Evolutionary conservation across 2,797 vertebrate species (phyloP).

Genomic region (Diceros bicornis): DNA sequence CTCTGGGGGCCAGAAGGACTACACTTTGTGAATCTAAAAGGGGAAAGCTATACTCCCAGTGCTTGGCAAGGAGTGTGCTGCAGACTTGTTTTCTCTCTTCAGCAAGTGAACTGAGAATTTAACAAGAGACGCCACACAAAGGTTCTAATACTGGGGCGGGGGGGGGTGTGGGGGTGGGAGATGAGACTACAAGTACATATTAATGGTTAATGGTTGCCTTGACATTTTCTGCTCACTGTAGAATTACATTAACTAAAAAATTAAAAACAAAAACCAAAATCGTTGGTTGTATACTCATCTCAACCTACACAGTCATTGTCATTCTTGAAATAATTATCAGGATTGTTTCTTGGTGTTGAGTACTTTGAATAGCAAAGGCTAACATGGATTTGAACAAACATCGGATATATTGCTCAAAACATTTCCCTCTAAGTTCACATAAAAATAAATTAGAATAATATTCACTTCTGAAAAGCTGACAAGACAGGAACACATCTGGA

Average conservation of each 20-base stretch:
- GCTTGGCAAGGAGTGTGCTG: not conserved
- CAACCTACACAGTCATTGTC: not conserved
- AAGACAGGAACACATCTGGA: not conserved
- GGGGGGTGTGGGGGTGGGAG: not conserved
- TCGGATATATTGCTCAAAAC: not conserved
- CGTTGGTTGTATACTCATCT: not conserved
- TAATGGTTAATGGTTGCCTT: not conserved
- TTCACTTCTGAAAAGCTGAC: not conserved
- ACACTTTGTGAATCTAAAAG: constrained; percentile 79
- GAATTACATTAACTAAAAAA: constrained; percentile 11
- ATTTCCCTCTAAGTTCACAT: constrained; percentile 4
- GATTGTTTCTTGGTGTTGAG: not conserved
- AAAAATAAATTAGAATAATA: constrained; percentile 48
- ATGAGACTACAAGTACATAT: not conserved
- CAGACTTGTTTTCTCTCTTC: constrained; percentile 18
- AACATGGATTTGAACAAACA: not conserved
- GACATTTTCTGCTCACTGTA: not conserved
- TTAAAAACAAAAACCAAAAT: not conserved
- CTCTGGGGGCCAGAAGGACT: constrained; percentile 54
- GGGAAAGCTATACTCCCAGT: constrained; percentile 4
- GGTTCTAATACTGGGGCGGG: not conserved
- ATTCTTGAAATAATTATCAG: not conserved
- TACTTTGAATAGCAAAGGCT: constrained; percentile 45
- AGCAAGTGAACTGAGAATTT: constrained; percentile 31
- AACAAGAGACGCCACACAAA: not conserved